Evolutionary conservation across 2,113 vertebrate genomes (phyloP), one percentile per base, ranked within the genome.

Genomic region (Rhynchomys soricoides): DNA sequence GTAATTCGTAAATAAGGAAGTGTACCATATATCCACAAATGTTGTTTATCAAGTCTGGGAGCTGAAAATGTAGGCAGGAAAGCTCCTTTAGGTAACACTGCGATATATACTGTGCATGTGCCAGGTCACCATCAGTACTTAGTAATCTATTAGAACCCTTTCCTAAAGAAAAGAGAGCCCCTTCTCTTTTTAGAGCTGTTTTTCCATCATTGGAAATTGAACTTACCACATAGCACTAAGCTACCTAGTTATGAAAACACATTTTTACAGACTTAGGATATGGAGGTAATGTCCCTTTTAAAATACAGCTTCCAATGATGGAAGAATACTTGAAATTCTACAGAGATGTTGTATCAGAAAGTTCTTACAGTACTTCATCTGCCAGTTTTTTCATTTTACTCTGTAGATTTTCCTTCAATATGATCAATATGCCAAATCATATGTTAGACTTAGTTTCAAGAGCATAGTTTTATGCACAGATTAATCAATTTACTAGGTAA

Each of bases 361-460:
- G 4, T 88, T 85, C 10, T 62, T 89, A 59, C 0, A 66, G 12
- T 70, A 86, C 70, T 88, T 52, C 2, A 11, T 31, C 17, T 45
- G 13, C 17, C 22, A 74, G 24, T 43, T 96, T 52, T 52, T 92
- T 90, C 5, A 62, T 52, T 85, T 93, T 34, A 93, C 48, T 91
- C n/a, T 89, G 34, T 59, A 87, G 55, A 71, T 40, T 79, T 95
- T 91, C 40, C 5, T 19, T 70, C 52, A 89, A 79, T 87, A 5
- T 78, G 10, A 48, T 74, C 43, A 70, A 5, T 87, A 74, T 4
- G 37, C 1, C 45, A 91, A 87, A 34, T 22, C 43, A 85, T 94
- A 83, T 92, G 24, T 52, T 89, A 78, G 7, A 71, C 89, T 79
- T 43, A 95, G 79, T 11, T 88, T 68, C 13, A 96, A 81, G n/a